These are phyloP conservation scores for Megatriorchis doriae DNA, from an alignment of 2,113 vertebrate species.

Conservation along the genomic window DNA sequence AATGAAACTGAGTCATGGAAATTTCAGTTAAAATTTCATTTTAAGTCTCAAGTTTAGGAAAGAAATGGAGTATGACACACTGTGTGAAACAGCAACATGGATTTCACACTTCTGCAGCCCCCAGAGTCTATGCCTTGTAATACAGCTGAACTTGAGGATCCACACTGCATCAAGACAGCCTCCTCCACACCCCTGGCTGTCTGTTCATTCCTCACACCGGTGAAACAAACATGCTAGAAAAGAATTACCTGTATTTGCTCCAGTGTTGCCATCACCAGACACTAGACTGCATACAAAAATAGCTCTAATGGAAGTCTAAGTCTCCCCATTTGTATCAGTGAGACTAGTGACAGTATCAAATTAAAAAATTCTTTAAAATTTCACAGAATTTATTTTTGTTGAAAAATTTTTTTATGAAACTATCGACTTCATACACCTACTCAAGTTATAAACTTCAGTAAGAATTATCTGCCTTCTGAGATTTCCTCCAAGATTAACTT, in stretches of 20 bases:
- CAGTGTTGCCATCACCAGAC: neutral
- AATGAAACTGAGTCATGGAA: neutral
- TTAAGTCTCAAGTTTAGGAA: neutral
- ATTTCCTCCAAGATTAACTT: neutral
- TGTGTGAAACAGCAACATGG: neutral
- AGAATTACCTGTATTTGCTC: neutral
- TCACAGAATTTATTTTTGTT: neutral
- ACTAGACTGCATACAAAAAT: neutral
- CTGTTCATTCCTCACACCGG: accelerated
- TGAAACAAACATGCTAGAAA: neutral
- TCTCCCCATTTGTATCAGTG: neutral
- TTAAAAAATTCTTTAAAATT: neutral
- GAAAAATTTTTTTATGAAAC: neutral
- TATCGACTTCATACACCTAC: neutral
- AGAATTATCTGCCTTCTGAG: neutral
- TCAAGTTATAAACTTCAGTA: neutral
- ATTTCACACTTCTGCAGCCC: neutral
- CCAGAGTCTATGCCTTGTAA: neutral
- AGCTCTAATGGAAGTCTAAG: neutral
- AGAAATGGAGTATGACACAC: neutral
- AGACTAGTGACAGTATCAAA: neutral
- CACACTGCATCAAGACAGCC: neutral
- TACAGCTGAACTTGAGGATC: neutral
- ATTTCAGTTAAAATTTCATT: neutral
- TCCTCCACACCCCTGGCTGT: neutral